phyloP scores from a whole-genome alignment of 2,113 vertebrate species.

The Eonycteris spelaea region DNA sequence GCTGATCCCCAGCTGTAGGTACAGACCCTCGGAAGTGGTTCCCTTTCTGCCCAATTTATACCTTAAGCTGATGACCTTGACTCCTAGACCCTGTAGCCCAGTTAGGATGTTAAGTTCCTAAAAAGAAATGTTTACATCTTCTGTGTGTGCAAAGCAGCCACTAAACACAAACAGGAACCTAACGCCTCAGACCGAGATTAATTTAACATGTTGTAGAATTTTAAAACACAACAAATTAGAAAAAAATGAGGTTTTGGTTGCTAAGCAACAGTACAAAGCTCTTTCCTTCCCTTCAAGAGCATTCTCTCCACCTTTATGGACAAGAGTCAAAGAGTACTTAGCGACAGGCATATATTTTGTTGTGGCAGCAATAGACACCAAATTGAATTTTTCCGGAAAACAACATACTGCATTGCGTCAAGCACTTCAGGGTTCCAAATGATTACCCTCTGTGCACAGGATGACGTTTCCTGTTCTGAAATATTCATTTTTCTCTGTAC shows the following conservation, averaged over 20 bases:
- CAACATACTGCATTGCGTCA: conserved; percentile 55
- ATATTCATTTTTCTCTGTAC: conserved; percentile 21
- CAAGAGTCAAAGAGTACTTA: conserved; percentile 80
- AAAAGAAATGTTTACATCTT: conserved; percentile 48
- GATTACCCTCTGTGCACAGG: conserved; percentile 52
- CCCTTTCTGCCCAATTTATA: not conserved
- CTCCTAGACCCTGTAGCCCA: not conserved
- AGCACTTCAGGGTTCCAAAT: conserved; percentile 67
- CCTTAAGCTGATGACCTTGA: not conserved
- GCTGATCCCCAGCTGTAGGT: too few relatives aligned
- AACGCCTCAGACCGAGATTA: conserved; percentile 66
- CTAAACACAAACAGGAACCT: conserved; percentile 69
- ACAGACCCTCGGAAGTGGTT: not conserved
- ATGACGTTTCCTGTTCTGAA: conserved; percentile 69
- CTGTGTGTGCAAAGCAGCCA: conserved; percentile 53
- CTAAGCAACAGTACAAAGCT: conserved; percentile 79
- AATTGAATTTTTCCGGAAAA: conserved; percentile 74
- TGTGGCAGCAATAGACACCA: conserved; percentile 76
- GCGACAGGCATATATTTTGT: conserved; percentile 74
- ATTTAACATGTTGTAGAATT: conserved; percentile 72
- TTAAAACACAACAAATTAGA: conserved; percentile 70
- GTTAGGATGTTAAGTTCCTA: not conserved
- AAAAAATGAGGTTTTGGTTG: conserved; percentile 77
- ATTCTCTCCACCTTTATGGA: conserved; percentile 61
- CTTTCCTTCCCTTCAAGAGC: conserved; percentile 72